These are phyloP conservation scores for Pangasianodon gigas DNA, from an alignment of 2,113 vertebrate species.

Conservation along the genomic window DNA sequence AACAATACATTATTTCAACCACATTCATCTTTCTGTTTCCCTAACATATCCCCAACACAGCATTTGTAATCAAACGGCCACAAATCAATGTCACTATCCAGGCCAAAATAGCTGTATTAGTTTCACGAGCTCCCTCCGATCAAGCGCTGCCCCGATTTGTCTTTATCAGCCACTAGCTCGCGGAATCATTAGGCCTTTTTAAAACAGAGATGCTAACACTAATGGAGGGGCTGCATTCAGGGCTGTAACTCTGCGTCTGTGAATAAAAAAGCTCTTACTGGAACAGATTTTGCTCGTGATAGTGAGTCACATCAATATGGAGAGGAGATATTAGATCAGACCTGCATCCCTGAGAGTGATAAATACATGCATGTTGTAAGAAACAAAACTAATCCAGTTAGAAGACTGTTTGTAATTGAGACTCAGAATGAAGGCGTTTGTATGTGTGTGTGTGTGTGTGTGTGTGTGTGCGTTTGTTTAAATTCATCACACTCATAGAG, in stretches of 20 bases:
- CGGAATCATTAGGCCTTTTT: conserved; percentile 23
- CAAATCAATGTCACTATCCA: not conserved
- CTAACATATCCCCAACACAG: not conserved
- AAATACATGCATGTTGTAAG: not conserved
- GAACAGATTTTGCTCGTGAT: not conserved
- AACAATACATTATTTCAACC: conserved; percentile 19
- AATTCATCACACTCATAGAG: not conserved
- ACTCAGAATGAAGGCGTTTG: not conserved
- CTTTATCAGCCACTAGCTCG: conserved; percentile 37
- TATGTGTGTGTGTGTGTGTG: not conserved
- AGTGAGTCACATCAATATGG: not conserved
- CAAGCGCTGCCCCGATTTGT: conserved; percentile 4
- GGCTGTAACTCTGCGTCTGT: not conserved
- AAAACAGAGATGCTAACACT: conserved; percentile 16
- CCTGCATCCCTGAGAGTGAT: not conserved
- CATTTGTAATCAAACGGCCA: not conserved
- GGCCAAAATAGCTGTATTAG: conserved; percentile 6
- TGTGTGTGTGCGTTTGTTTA: not conserved
- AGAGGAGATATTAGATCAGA: not conserved
- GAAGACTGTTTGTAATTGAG: not conserved
- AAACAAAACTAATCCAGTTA: not conserved
- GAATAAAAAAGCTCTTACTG: not conserved
- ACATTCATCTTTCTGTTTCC: not conserved
- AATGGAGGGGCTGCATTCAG: conserved; percentile 15
- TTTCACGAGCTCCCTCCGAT: conserved; percentile 15